phyloP scores from a whole-genome alignment of 2,888 invertebrate genomes.

The Gerris lacustris region DNA sequence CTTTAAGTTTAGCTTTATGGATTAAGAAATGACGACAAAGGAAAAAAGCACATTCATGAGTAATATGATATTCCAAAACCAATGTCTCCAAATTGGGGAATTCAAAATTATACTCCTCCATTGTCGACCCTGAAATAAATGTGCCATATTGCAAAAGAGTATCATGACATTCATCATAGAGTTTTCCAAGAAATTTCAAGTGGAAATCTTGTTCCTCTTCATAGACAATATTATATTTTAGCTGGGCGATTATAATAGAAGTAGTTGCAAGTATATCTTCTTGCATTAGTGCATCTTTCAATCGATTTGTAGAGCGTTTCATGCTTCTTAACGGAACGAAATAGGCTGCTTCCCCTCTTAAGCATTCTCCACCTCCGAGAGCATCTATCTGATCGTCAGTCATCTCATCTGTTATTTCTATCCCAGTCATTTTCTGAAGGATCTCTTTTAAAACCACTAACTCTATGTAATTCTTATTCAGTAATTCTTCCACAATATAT shows the following conservation, averaged over 20 bases:
- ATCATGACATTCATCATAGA: conserved; percentile 81
- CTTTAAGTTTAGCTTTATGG: neutral
- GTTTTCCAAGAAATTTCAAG: conserved; percentile 70
- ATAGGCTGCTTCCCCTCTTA: conserved; percentile 91
- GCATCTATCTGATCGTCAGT: conserved; percentile 93
- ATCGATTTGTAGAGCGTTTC: conserved; percentile 81
- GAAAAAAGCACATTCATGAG: conserved; percentile 95
- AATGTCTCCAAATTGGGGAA: conserved; percentile 79
- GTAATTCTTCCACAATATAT: conserved; percentile 91
- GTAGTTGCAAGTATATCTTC: conserved; percentile 86
- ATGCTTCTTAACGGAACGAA: conserved; percentile 95
- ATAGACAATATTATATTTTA: conserved; percentile 89
- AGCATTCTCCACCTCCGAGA: conserved; percentile 89
- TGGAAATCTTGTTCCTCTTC: conserved; percentile 67
- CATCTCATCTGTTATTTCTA: conserved; percentile 92
- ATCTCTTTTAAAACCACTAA: conserved; percentile 89
- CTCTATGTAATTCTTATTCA: conserved; percentile 41
- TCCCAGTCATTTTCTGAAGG: conserved; percentile 98
- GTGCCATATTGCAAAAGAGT: conserved; percentile 95
- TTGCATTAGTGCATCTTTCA: conserved; percentile 89
- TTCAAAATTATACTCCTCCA: conserved; percentile 83
- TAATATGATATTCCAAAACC: conserved; percentile 82
- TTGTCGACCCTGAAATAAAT: conserved; percentile 84
- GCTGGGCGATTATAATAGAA: conserved; percentile 91
- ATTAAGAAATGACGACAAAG: conserved; percentile 77